phyloP scores from a whole-genome alignment of 2,113 vertebrate species.

The Pipa parva region DNA sequence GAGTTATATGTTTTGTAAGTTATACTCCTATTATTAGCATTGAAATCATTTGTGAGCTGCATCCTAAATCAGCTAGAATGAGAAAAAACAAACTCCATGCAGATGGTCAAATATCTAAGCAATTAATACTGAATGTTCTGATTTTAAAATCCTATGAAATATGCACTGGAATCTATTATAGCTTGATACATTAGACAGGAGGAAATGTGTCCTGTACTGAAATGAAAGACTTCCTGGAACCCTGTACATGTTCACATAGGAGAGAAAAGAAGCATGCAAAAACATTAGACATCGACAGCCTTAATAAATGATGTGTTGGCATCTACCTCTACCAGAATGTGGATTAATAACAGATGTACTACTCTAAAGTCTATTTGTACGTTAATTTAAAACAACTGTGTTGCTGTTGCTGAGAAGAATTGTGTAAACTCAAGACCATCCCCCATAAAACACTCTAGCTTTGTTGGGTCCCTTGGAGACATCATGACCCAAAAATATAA shows the following conservation, averaged over 20 bases:
- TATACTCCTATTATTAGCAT: conserved; percentile 33
- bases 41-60: background rate
- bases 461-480: conserved; percentile 35
- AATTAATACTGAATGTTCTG: conserved; percentile 47
- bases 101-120: conserved; percentile 48
- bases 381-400: conserved; percentile 73
- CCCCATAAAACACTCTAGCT: conserved; percentile 45
- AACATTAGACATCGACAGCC: conserved; percentile 63
- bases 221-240: conserved; percentile 73
- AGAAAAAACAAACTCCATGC: conserved; percentile 39
- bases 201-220: conserved; percentile 64
- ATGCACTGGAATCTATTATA: conserved; percentile 64
- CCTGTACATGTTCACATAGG: conserved; percentile 55
- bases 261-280: conserved; percentile 58
- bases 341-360: conserved; percentile 75
- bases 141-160: conserved; percentile 62
- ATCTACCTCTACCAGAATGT: conserved; percentile 62
- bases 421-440: conserved; percentile 54
- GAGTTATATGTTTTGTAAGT: too few species aligned
- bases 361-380: conserved; percentile 69
- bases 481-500: background rate
- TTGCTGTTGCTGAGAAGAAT: conserved; percentile 64
- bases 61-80: conserved; percentile 39
- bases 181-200: conserved; percentile 58
- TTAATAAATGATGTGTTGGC: conserved; percentile 74